A percentile compares a stretch with the other conserved stretches of the same genome.
Evolutionary conservation across 2,113 vertebrate species (phyloP).

Genomic region (Gila orcuttii): DNA sequence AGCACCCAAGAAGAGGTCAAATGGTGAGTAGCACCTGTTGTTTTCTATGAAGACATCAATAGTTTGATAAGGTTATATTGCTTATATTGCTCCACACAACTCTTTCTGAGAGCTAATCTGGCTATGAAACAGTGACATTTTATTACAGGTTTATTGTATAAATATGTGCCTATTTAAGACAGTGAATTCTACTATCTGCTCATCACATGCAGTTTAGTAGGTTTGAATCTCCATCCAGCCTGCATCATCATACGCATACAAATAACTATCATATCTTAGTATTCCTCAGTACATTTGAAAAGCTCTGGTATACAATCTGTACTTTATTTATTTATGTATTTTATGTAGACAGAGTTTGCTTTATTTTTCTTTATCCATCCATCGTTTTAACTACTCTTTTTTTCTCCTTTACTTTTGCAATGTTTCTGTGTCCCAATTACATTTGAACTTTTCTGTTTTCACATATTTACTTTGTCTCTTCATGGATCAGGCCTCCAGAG

Average conservation of each 20-base stretch:
- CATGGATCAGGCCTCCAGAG: conserved; percentile 85
- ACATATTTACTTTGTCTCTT: background rate
- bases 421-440: background rate
- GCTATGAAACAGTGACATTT: background rate
- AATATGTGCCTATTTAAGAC: background rate
- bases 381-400: background rate
- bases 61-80: conserved; percentile 49
- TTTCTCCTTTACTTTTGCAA: background rate
- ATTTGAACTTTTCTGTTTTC: conserved; percentile 6
- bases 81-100: background rate
- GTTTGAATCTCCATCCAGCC: conserved; percentile 53
- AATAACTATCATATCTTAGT: background rate
- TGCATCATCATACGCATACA: conserved; percentile 46
- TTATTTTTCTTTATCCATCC: background rate
- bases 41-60: conserved; percentile 21
- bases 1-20: conserved; percentile 92
- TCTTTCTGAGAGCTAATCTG: background rate
- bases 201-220: background rate
- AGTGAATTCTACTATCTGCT: background rate
- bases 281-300: background rate
- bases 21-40: conserved; percentile 72
- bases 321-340: too few relatives aligned
- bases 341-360: background rate
- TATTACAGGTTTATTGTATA: background rate
- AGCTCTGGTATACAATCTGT: too few relatives aligned